Percentiles rank a stretch among this genome's conserved stretches.
Conservation (phyloP, 1,140 invertebrate genomes). For the Harpegnathos saltator region DNA sequence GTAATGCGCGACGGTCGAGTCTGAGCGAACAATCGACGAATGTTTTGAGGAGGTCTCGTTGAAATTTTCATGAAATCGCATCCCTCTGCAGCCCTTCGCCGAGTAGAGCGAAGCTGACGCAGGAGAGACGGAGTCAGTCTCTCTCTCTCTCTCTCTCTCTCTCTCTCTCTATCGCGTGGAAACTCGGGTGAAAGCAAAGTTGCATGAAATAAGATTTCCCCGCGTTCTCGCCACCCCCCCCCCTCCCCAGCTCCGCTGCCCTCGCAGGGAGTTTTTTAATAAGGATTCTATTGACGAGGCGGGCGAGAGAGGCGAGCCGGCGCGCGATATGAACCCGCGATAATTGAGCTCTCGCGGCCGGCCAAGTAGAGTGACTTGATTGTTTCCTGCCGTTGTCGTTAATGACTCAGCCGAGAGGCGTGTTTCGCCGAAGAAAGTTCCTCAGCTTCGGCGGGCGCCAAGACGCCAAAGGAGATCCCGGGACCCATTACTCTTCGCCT, state of each 20-base stretch:
- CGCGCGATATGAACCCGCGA: constrained; percentile 35
- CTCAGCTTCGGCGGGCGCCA: not conserved
- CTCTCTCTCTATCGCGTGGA: not conserved
- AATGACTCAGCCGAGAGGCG: constrained; percentile 44
- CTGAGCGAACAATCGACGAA: too few species aligned
- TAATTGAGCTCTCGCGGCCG: not conserved
- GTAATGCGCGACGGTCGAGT: too few species aligned
- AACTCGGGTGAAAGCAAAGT: constrained; percentile 15
- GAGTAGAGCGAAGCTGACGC: too few species aligned
- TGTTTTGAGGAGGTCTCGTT: too few species aligned
- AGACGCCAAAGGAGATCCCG: constrained; percentile 7
- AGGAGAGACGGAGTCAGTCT: too few species aligned
- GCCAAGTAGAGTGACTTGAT: constrained; percentile 51
- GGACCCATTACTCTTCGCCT: constrained; percentile 14
- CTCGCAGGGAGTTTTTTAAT: constrained; percentile 29
- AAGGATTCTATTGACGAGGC: constrained; percentile 24
- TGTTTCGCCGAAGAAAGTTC: constrained; percentile 54
- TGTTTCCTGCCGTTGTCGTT: constrained; percentile 40
- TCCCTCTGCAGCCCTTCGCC: too few species aligned
- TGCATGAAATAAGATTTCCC: constrained; percentile 19
- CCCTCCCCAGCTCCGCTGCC: not conserved
- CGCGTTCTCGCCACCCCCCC: too few species aligned
- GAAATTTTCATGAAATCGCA: too few species aligned
- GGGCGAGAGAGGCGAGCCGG: constrained; percentile 4
- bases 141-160: too few species aligned